Percentiles rank a stretch among this genome's conserved stretches.
phyloP scores from a whole-genome alignment of 2,888 invertebrate genomes.

The Ferdinandea cuprea region DNA sequence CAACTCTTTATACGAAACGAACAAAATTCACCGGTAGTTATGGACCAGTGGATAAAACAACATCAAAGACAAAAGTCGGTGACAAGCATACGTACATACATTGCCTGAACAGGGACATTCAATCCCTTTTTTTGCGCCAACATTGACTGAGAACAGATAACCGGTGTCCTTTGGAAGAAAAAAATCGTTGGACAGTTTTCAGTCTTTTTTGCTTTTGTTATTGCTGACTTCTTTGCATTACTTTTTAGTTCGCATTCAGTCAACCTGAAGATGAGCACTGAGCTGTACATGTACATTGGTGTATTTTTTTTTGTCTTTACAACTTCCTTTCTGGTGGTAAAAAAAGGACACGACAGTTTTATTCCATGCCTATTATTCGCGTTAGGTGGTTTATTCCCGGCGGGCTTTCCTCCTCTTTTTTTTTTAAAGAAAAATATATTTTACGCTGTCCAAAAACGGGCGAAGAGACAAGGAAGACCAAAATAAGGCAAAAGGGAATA shows the following conservation, averaged over 20 bases:
- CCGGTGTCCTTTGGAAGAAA: conserved; percentile 44
- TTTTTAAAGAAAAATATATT: conserved; percentile 47
- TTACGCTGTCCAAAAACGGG: conserved; percentile 45
- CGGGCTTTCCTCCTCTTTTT: conserved; percentile 19
- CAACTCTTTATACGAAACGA: background rate
- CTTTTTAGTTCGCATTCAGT: conserved; percentile 69
- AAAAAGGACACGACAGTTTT: conserved; percentile 65
- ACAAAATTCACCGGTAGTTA: conserved; percentile 22
- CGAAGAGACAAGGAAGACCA: conserved; percentile 15
- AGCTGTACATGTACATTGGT: conserved; percentile 33
- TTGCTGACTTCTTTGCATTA: conserved; percentile 34
- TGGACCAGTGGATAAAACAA: conserved; percentile 26
- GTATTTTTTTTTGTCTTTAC: conserved; percentile 15
- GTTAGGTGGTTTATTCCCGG: conserved; percentile 63
- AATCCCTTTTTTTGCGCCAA: conserved; percentile 23
- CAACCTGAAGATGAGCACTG: conserved; percentile 73
- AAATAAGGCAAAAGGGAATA: conserved; percentile 29
- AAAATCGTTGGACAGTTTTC: conserved; percentile 7
- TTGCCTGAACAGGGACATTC: conserved; percentile 24
- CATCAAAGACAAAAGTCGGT: conserved; percentile 68
- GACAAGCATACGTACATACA: conserved; percentile 41
- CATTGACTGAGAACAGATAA: conserved; percentile 11
- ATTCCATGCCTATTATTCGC: conserved; percentile 74
- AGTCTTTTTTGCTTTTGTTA: background rate
- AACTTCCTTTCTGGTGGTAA: conserved; percentile 48